A percentile compares a stretch with the other conserved stretches of the same genome.
Conservation (phyloP, 2,888 invertebrate species). For the Cheilosia scutellata region DNA sequence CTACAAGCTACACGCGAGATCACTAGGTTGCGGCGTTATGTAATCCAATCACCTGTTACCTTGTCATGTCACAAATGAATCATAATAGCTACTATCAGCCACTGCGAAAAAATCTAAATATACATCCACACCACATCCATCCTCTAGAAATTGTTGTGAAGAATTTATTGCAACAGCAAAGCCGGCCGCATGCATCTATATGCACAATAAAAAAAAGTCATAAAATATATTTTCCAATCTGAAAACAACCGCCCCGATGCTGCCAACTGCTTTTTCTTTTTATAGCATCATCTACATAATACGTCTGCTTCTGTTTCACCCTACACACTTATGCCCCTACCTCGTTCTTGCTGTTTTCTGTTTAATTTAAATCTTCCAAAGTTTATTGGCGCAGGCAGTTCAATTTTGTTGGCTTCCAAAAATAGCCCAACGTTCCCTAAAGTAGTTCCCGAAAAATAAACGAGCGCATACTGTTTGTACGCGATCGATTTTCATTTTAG, state of each 20-base stretch:
- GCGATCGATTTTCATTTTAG: too few species aligned
- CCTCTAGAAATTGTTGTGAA: constrained; percentile 16
- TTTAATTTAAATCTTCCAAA: constrained; percentile 38
- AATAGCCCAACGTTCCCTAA: constrained; percentile 36
- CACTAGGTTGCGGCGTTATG: constrained; percentile 14
- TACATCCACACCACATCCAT: neutral
- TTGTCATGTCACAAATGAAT: constrained; percentile 40
- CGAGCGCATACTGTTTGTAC: too few species aligned
- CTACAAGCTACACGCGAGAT: neutral
- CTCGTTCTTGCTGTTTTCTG: neutral
- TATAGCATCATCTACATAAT: constrained; percentile 34
- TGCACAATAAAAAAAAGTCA: constrained; percentile 9
- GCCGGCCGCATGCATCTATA: constrained; percentile 20
- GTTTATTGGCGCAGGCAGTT: constrained; percentile 39
- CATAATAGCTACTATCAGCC: constrained; percentile 19
- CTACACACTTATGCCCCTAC: neutral
- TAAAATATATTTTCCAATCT: constrained; percentile 30
- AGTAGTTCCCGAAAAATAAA: constrained; percentile 7
- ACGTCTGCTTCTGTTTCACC: neutral
- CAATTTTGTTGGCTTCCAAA: constrained; percentile 30
- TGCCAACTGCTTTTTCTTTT: constrained; percentile 35
- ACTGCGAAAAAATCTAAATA: too few species aligned
- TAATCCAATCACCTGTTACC: constrained; percentile 52
- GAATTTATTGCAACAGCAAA: constrained; percentile 42
- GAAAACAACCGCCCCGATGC: constrained; percentile 19